These are phyloP conservation scores for Meda fulgida DNA, from an alignment of 2,797 vertebrate genomes.

Conservation along the genomic window DNA sequence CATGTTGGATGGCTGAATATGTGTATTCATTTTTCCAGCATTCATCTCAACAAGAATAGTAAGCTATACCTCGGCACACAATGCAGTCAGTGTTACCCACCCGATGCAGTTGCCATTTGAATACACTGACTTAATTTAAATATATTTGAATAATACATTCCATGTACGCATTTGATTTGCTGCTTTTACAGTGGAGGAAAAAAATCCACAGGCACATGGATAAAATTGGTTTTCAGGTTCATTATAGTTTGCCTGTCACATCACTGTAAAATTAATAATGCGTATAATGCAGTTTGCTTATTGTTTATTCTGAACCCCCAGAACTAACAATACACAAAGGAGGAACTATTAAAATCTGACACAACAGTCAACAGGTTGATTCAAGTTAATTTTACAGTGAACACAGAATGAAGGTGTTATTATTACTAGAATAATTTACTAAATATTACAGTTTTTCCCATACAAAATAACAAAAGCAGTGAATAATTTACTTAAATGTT, in stretches of 20 bases:
- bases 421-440: no score
- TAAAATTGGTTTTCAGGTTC: conserved; percentile 54
- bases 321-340: background rate
- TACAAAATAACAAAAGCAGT: no score
- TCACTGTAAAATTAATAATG: conserved; percentile 45
- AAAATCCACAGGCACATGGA: conserved; percentile 54
- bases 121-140: conserved; percentile 59
- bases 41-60: conserved; percentile 32
- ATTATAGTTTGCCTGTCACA: conserved; percentile 58
- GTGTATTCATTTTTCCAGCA: conserved; percentile 33
- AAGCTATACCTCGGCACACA: conserved; percentile 43
- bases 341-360: conserved; percentile 11
- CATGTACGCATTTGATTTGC: conserved; percentile 60
- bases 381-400: conserved; percentile 12
- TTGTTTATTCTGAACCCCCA: conserved; percentile 21
- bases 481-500: no score
- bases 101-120: conserved; percentile 54
- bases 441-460: background rate
- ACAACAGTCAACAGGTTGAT: conserved; percentile 25
- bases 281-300: conserved; percentile 40
- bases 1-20: conserved; percentile 32
- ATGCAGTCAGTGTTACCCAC: conserved; percentile 55
- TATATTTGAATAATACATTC: conserved; percentile 63
- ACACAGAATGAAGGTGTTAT: background rate
- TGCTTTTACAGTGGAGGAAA: conserved; percentile 46